These are phyloP conservation scores for Capitulum mitella DNA, from an alignment of 2,888 invertebrate genomes.

Conservation along the genomic window DNA sequence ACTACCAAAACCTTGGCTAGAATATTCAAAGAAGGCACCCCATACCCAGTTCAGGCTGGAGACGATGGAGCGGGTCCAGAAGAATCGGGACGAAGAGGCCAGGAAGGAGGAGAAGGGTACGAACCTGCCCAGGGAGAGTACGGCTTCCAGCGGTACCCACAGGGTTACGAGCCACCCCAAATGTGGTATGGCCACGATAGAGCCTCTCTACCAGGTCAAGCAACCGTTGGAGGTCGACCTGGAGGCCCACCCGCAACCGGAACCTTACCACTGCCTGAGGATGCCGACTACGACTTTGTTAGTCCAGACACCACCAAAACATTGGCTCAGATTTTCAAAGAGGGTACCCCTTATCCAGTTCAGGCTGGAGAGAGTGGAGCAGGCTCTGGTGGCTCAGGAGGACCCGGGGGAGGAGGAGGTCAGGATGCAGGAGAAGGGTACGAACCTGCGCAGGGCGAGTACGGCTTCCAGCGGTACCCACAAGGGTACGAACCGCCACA, in stretches of 20 bases:
- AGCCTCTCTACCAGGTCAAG: neutral
- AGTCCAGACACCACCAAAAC: neutral
- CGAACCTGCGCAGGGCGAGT: neutral
- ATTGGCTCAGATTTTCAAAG: neutral
- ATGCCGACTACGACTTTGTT: neutral
- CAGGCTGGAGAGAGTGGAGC: too few relatives aligned
- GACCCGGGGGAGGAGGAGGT: too few relatives aligned
- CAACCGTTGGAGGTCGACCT: neutral
- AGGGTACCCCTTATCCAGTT: neutral
- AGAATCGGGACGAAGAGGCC: neutral
- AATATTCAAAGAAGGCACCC: neutral
- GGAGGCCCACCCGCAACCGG: too few relatives aligned
- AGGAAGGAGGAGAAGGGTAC: neutral
- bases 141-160: slow-evolving; percentile 12
- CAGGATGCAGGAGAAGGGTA: neutral
- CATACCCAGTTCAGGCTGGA: neutral
- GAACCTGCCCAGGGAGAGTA: slow-evolving; percentile 12
- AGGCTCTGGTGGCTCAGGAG: too few relatives aligned
- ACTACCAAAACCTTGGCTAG: neutral
- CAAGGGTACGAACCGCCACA: neutral
- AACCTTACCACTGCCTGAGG: neutral
- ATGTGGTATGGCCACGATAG: neutral
- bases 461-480: neutral
- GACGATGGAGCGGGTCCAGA: neutral
- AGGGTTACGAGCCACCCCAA: neutral